Evolutionary conservation across 2,888 invertebrate genomes (phyloP), one percentile per base, ranked within the genome.

Genomic region (Parascotia fuliginaria): DNA sequence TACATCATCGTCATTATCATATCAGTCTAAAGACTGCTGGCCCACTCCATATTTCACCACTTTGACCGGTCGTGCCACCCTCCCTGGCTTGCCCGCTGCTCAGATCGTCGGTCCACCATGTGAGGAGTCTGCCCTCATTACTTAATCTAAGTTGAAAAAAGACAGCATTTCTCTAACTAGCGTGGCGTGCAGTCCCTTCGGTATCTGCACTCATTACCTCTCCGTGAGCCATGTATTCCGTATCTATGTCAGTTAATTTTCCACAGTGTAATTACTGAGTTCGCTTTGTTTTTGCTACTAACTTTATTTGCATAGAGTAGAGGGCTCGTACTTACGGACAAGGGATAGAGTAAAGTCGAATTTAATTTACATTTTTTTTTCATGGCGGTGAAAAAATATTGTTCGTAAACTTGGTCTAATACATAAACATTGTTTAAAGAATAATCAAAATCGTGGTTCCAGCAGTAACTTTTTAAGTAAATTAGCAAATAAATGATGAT

Each of bases 201-300:
- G 77, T 89, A 89, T 87, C 87, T 73, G 61, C 64, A 72, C 89
- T 89, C 89, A 89, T 90, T 89, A 89, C 84, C 77, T 69, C 70
- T 64, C 69, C 75, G 77, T 77, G 81, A 73, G 57, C 67, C 87
- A 81, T 85, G 87, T 87, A 75, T 77, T 52, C 79, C 76, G 81
- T 90, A 90, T 90, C 90, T 83, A 84, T 83, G 89, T 84, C 87
- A 84, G 88, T 91, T 91, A 90, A 91, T 91, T 90, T 91, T 84
- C 88, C 85, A 83, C 83, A 83, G 87, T 89, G 90, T 89, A 91
- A 91, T 91, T 91, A 90, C 89, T 84, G 82, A 80, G 87, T 80
- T 84, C 81, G 81, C 90, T 91, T 91, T 91, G 89, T 91, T 91
- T 91, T 90, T 90, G 91, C 89, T 86, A 85, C 87, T 81, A 84